Evolutionary conservation across 30 jellyfish, hydroid and myxozoan species (phyloP).

Genomic region (Phacellophora camtschatica): DNA sequence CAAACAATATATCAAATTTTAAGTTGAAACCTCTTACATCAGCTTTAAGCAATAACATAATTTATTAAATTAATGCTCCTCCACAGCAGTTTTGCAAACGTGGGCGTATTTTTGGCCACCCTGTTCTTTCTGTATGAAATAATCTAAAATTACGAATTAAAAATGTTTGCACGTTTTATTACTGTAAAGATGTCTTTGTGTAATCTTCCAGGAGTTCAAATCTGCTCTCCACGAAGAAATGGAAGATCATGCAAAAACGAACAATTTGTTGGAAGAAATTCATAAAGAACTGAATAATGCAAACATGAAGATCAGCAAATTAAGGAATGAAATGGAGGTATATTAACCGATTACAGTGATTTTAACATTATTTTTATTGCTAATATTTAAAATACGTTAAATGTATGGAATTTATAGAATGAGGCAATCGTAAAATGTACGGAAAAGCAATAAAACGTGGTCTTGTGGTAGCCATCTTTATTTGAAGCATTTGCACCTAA

Average conservation of each 20-base stretch:
- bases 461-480: too few species aligned
- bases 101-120: not conserved
- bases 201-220: conserved; percentile 8
- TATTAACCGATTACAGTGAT: not conserved
- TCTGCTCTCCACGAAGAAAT: conserved; percentile 38
- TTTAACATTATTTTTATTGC: too few species aligned
- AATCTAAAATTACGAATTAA: too few species aligned
- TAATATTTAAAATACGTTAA: too few species aligned
- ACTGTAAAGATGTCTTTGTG: not conserved
- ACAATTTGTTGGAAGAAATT: conserved; percentile 31
- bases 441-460: too few species aligned
- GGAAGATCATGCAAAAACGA: conserved; percentile 43
- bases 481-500: too few species aligned
- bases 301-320: conserved; percentile 44
- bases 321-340: conserved; percentile 55
- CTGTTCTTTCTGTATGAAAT: not conserved
- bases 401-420: not conserved
- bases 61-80: too few species aligned
- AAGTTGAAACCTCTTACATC: too few species aligned
- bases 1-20: too few species aligned
- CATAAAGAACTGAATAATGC: conserved; percentile 55
- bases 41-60: too few species aligned
- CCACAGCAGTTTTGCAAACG: not conserved
- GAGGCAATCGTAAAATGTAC: too few species aligned
- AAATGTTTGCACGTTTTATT: not conserved